Conservation (phyloP, 2,888 invertebrate species). For the Exephanes ischioxanthus region DNA sequence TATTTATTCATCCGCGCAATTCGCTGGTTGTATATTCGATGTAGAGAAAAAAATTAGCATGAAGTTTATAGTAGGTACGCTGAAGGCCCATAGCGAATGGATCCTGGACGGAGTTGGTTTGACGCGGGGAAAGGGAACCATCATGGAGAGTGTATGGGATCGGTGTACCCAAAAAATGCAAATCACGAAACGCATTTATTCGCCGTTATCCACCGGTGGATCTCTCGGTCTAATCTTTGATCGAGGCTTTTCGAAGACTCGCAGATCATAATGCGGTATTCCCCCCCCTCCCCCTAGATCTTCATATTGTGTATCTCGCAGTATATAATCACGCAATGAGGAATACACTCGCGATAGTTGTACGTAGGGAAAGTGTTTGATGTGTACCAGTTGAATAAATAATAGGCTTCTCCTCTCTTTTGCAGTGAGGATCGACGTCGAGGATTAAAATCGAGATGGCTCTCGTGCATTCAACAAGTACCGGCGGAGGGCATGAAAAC, state of each 20-base stretch:
- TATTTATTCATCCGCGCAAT: constrained; percentile 66
- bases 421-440: constrained; percentile 22
- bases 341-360: constrained; percentile 22
- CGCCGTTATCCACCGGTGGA: constrained; percentile 65
- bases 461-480: constrained; percentile 44
- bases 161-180: constrained; percentile 70
- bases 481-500: constrained; percentile 1
- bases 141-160: constrained; percentile 28
- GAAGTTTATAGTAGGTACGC: constrained; percentile 29
- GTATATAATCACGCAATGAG: constrained; percentile 28
- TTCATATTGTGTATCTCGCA: constrained; percentile 27
- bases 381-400: constrained; percentile 47
- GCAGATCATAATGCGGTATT: constrained; percentile 61
- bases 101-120: constrained; percentile 43
- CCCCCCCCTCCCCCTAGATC: background rate
- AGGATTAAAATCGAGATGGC: constrained; percentile 36
- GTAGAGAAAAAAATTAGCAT: constrained; percentile 26
- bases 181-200: constrained; percentile 73
- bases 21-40: constrained; percentile 46
- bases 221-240: constrained; percentile 68
- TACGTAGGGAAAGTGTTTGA: background rate
- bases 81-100: constrained; percentile 43
- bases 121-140: constrained; percentile 34
- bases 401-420: constrained; percentile 9
- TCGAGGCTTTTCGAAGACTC: constrained; percentile 65